Conservation (phyloP, 2,888 invertebrate genomes). For the Tanaodytes sp. region DNA sequence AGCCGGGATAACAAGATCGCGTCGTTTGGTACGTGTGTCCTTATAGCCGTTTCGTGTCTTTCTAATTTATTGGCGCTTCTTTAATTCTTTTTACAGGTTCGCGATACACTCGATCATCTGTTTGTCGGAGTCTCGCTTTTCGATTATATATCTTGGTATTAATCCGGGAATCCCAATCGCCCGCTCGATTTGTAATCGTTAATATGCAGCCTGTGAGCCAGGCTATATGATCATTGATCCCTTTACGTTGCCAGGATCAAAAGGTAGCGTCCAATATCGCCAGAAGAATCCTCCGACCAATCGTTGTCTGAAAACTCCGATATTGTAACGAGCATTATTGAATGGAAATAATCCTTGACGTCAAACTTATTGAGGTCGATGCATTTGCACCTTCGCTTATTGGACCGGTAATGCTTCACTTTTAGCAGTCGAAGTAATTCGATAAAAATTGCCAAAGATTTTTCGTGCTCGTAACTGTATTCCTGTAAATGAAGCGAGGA, state of each 20-base stretch:
- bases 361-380: too few relatives aligned
- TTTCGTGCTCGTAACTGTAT: too few relatives aligned
- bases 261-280: conserved; percentile 50
- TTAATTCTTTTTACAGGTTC: conserved; percentile 44
- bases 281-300: conserved; percentile 43
- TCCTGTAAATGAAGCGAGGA: too few relatives aligned
- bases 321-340: conserved; percentile 32
- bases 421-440: too few relatives aligned
- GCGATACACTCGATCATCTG: conserved; percentile 43
- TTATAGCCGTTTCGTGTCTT: conserved; percentile 36
- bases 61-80: conserved; percentile 37
- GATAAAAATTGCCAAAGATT: too few relatives aligned
- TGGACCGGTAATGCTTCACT: too few relatives aligned
- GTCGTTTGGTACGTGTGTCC: conserved; percentile 39
- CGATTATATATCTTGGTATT: conserved; percentile 70
- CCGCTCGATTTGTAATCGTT: conserved; percentile 71
- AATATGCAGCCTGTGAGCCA: conserved; percentile 58
- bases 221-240: conserved; percentile 50
- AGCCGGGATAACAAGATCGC: conserved; percentile 47
- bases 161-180: conserved; percentile 69
- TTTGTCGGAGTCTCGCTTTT: conserved; percentile 66
- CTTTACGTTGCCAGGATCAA: conserved; percentile 43
- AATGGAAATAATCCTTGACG: conserved; percentile 20
- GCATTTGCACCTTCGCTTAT: too few relatives aligned
- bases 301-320: conserved; percentile 40